phyloP scores from a whole-genome alignment of 1,140 invertebrate genomes.

The Sweltsa coloradensis region DNA sequence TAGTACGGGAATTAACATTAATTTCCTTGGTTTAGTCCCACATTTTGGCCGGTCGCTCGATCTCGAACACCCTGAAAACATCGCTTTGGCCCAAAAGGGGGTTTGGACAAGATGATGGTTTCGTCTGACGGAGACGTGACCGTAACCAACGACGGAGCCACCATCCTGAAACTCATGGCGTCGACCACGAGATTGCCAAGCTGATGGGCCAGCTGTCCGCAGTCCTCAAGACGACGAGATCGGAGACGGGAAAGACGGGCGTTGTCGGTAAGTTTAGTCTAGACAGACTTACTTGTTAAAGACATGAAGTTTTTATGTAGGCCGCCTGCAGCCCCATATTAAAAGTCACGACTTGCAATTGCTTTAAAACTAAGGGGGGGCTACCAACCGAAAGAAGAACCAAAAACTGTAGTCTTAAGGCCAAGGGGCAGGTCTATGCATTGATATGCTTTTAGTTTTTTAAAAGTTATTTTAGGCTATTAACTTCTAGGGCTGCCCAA shows the following conservation, averaged over 20 bases:
- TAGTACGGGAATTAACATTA: too few relatives aligned
- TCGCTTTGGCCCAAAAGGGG: conserved; percentile 96
- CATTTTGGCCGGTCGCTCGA: conserved; percentile 86
- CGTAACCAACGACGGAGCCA: conserved; percentile 99
- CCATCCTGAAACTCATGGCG: conserved; percentile 97
- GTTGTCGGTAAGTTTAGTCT: conserved; percentile 83
- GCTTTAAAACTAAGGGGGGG: too few relatives aligned
- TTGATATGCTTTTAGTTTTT: too few relatives aligned
- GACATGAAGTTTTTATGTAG: too few relatives aligned
- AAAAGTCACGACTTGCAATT: too few relatives aligned
- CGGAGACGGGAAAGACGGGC: conserved; percentile 97
- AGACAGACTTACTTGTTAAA: too few relatives aligned
- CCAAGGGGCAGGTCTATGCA: too few relatives aligned
- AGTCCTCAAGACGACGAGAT: conserved; percentile 99
- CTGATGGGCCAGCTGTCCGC: conserved; percentile 94
- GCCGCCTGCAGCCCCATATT: too few relatives aligned
- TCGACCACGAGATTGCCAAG: conserved; percentile 97
- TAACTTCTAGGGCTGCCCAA: too few relatives aligned
- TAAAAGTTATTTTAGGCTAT: too few relatives aligned
- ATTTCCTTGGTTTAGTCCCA: conserved; percentile 73
- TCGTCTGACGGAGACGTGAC: conserved; percentile 96
- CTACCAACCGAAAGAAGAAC: too few relatives aligned
- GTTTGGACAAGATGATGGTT: conserved; percentile 94
- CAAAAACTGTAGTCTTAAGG: too few relatives aligned
- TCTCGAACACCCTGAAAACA: conserved; percentile 79